phyloP scores from a whole-genome alignment of 2,113 vertebrate genomes.

The Terrapene triunguis region DNA sequence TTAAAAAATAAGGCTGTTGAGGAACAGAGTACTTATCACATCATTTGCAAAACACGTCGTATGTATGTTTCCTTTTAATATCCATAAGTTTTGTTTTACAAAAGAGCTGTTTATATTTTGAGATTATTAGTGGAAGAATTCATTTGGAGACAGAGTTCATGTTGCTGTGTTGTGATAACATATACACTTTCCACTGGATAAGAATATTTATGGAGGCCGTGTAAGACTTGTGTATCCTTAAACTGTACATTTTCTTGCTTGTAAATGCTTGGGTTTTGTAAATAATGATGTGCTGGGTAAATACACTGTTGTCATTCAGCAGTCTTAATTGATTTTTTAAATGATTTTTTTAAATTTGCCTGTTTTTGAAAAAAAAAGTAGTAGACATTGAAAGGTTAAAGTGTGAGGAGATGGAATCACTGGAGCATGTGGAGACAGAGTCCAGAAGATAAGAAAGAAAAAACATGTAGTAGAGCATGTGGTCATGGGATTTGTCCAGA shows the following conservation, averaged over 20 bases:
- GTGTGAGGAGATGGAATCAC: not conserved
- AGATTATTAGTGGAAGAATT: not conserved
- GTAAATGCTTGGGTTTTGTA: not conserved
- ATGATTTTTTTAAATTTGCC: not conserved
- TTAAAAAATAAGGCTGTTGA: not conserved
- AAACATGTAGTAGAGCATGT: not conserved
- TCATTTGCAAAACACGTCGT: not conserved
- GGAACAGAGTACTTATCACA: not conserved
- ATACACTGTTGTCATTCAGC: not conserved
- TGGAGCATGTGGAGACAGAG: not conserved
- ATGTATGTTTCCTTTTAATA: not conserved
- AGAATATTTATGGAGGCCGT: not conserved
- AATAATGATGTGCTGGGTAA: not conserved
- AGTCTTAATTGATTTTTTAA: not conserved
- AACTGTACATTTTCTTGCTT: not conserved
- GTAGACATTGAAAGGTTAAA: not conserved
- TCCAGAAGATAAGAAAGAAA: not conserved
- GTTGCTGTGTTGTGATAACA: not conserved
- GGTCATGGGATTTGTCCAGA: not conserved
- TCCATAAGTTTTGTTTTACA: not conserved
- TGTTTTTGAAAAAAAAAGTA: rapidly evolving
- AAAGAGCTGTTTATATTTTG: not conserved
- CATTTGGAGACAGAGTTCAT: not conserved
- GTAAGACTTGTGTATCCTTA: not conserved
- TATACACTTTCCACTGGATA: not conserved